Percentiles rank a stretch among this genome's conserved stretches.
Evolutionary conservation across 2,113 vertebrate genomes (phyloP).

Genomic region (Macquaria ambigua): DNA sequence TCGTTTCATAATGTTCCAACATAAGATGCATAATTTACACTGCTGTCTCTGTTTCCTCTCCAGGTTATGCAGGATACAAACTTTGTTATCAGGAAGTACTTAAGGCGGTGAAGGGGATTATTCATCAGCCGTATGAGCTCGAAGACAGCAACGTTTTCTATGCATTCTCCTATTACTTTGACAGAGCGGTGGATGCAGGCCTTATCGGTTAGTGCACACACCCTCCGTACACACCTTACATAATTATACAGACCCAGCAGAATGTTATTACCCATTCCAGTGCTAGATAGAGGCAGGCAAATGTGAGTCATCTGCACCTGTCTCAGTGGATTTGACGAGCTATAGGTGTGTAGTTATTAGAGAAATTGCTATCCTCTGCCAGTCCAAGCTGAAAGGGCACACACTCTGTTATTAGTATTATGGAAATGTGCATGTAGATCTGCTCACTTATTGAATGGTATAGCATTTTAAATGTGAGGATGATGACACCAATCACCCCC

Average conservation of each 20-base stretch:
- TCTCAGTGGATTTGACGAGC: conserved; percentile 66
- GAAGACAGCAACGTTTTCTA: conserved; percentile 88
- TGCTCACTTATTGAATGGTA: conserved; percentile 44
- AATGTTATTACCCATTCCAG: conserved; percentile 46
- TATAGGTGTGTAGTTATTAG: conserved; percentile 69
- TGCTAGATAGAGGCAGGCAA: conserved; percentile 43
- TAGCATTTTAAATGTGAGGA: conserved; percentile 40
- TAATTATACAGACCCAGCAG: conserved; percentile 62
- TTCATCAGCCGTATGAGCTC: conserved; percentile 91
- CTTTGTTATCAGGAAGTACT: conserved; percentile 92
- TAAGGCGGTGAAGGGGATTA: conserved; percentile 89
- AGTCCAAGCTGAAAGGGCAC: conserved; percentile 49
- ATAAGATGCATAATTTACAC: conserved; percentile 23
- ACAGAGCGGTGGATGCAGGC: conserved; percentile 92
- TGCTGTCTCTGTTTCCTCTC: conserved; percentile 1
- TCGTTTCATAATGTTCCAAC: neutral
- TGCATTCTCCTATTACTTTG: conserved; percentile 98
- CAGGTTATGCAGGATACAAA: conserved; percentile 90
- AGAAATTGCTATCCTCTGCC: conserved; percentile 61
- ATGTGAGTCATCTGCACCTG: conserved; percentile 70
- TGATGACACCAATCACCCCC: conserved; percentile 18
- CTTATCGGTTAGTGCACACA: conserved; percentile 89
- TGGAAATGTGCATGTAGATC: conserved; percentile 38
- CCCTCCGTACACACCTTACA: conserved; percentile 34
- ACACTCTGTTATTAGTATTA: conserved; percentile 58